Evolutionary conservation across 2,888 invertebrate genomes (phyloP).

Genomic region (Zygogramma bicolorata): DNA sequence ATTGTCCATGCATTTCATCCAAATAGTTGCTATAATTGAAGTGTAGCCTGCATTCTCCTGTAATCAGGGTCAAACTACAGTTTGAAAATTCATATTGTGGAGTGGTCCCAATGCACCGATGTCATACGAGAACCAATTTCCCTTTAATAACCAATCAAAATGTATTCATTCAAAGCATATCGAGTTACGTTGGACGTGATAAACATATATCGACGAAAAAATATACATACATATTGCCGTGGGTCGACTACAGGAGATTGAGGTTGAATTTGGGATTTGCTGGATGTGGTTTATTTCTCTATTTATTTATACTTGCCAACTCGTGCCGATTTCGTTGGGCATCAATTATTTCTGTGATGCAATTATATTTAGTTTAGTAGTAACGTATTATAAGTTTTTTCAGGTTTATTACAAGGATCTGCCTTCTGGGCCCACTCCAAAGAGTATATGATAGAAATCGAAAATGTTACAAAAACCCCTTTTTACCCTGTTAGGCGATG

Average conservation of each 20-base stretch:
- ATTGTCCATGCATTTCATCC: neutral
- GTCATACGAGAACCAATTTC: slow-evolving; percentile 29
- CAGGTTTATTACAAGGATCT: too few relatives aligned
- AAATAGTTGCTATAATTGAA: neutral
- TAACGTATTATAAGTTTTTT: too few relatives aligned
- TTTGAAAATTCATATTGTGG: slow-evolving; percentile 17
- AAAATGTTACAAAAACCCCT: too few relatives aligned
- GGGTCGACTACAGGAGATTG: neutral
- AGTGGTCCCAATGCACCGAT: slow-evolving; percentile 27
- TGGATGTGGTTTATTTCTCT: neutral
- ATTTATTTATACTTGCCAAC: too few relatives aligned
- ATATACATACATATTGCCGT: slow-evolving; percentile 12
- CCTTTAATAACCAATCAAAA: slow-evolving; percentile 36
- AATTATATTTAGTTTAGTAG: too few relatives aligned
- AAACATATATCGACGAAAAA: slow-evolving; percentile 14
- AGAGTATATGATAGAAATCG: too few relatives aligned
- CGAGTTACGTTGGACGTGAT: slow-evolving; percentile 18
- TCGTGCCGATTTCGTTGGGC: too few relatives aligned
- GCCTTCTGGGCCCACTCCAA: too few relatives aligned
- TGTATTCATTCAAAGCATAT: slow-evolving; percentile 29
- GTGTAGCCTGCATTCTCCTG: neutral
- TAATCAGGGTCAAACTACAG: slow-evolving; percentile 8
- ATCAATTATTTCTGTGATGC: too few relatives aligned
- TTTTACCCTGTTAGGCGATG: too few relatives aligned
- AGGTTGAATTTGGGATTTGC: neutral